These are phyloP conservation scores for Ceyx melanurus DNA, from an alignment of 2,113 vertebrate species.

Conservation along the genomic window DNA sequence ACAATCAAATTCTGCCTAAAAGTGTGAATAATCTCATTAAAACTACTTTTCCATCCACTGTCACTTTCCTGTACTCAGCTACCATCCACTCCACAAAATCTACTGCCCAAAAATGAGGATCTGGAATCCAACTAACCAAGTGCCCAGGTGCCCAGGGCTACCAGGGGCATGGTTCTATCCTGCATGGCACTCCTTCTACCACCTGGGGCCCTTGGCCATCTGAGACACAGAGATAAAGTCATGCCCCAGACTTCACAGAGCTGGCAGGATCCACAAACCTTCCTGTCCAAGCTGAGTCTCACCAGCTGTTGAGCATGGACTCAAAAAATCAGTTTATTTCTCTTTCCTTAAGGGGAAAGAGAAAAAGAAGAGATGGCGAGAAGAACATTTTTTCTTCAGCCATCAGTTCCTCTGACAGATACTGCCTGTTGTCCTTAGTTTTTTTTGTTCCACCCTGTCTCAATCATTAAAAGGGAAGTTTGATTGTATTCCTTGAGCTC, in stretches of 20 bases:
- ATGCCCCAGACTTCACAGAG: not conserved
- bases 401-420: not conserved
- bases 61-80: not conserved
- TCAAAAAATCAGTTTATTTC: not conserved
- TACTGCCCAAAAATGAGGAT: not conserved
- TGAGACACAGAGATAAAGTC: not conserved
- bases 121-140: fast-evolving
- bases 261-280: fast-evolving
- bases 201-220: not conserved
- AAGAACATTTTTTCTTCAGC: not conserved
- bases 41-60: not conserved
- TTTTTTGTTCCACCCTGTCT: not conserved
- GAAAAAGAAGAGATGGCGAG: not conserved
- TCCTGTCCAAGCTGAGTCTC: not conserved
- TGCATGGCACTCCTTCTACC: not conserved
- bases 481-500: not conserved
- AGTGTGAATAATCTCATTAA: not conserved
- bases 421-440: no score
- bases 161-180: fast-evolving
- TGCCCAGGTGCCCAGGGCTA: not conserved
- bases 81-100: not conserved
- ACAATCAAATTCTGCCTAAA: not conserved
- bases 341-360: not conserved
- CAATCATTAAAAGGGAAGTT: not conserved
- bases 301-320: not conserved